phyloP scores from a whole-genome alignment of 2,113 vertebrate genomes.

The Ophiodon elongatus region DNA sequence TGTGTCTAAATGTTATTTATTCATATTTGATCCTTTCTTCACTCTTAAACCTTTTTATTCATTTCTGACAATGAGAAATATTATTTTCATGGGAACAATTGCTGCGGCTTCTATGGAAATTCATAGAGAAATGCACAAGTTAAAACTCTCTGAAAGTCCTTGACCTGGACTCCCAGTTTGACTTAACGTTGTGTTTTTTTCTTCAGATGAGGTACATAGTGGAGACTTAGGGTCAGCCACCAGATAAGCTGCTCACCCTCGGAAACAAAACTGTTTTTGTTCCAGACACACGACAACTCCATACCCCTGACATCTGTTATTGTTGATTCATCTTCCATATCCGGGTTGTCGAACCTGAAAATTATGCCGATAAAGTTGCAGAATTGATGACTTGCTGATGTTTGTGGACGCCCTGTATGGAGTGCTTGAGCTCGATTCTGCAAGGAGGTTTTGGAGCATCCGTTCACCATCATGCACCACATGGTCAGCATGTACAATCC shows the following conservation, averaged over 20 bases:
- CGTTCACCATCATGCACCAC: conserved; percentile 5
- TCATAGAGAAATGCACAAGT: background rate
- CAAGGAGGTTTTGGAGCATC: background rate
- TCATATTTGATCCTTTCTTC: background rate
- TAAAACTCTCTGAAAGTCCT: background rate
- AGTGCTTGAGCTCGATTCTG: conserved; percentile 1
- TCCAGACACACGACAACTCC: background rate
- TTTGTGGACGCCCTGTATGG: conserved; percentile 14
- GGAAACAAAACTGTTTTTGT: background rate
- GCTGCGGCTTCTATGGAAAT: background rate
- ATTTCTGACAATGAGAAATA: background rate
- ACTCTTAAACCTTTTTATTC: background rate
- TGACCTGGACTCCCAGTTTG: background rate
- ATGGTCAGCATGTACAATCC: background rate
- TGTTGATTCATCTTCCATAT: background rate
- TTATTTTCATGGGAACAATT: background rate
- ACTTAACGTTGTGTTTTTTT: conserved; percentile 14
- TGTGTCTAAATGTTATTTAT: background rate
- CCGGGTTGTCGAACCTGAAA: too few relatives aligned
- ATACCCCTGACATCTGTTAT: background rate
- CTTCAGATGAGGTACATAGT: conserved; percentile 32
- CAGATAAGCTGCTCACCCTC: background rate
- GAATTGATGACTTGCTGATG: background rate
- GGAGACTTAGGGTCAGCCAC: conserved; percentile 27
- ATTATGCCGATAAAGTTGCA: background rate